Percentiles rank a stretch among this genome's conserved stretches.
phyloP scores from a whole-genome alignment of 2,113 vertebrate genomes.

The Todiramphus saurophagus region DNA sequence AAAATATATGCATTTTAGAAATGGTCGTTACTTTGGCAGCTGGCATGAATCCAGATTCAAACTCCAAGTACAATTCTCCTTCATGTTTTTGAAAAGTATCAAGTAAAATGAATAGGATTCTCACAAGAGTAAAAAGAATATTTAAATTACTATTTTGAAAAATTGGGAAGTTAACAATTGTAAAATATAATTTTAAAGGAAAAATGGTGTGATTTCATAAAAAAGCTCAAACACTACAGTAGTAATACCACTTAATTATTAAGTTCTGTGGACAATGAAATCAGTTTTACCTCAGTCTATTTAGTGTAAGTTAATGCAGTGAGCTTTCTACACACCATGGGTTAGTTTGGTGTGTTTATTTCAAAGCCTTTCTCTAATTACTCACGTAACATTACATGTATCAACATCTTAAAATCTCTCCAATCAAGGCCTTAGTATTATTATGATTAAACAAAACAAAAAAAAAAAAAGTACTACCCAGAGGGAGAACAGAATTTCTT shows the following conservation, averaged over 20 bases:
- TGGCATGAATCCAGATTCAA: neutral
- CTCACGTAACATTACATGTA: neutral
- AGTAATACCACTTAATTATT: neutral
- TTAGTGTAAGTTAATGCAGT: neutral
- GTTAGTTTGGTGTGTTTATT: neutral
- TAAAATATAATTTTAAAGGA: neutral
- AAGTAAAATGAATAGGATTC: neutral
- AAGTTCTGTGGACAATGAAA: neutral
- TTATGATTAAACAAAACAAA: neutral
- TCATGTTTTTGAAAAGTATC: neutral
- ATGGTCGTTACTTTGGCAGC: neutral
- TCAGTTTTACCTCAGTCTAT: neutral
- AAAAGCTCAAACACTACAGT: neutral
- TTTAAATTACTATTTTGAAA: neutral
- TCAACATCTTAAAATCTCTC: neutral
- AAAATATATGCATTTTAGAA: neutral
- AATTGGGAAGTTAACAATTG: neutral
- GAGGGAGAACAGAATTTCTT: neutral
- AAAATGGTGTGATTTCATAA: neutral
- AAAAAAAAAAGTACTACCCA: neutral
- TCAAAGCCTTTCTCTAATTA: neutral
- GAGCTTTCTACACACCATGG: neutral
- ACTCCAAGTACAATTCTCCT: neutral
- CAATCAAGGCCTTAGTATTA: neutral
- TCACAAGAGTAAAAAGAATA: neutral